Evolutionary conservation across 2,797 vertebrate genomes (phyloP), one percentile per base, ranked within the genome.

Genomic region (Pantherophis alleghaniensis): DNA sequence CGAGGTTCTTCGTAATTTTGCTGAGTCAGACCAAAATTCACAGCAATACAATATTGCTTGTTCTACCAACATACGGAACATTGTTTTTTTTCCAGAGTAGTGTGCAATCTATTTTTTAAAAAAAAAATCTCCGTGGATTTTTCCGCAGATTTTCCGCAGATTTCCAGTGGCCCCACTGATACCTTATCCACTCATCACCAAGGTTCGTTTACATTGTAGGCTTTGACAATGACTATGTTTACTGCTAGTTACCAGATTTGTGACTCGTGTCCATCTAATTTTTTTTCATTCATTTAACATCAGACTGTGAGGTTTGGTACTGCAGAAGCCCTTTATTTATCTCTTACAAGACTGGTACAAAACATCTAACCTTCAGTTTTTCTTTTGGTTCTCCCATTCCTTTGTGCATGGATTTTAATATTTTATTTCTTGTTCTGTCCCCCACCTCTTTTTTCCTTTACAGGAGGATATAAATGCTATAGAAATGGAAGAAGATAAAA

Each of bases 401-500:
- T 95, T 95, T 96, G 57, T 94, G 96, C 95, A 94, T 96, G 96
- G 94, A 95, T 96, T 60, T 97, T 97, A 97, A 97, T 96, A 96
- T 93, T 95, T 97, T 97, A 94, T 94, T 93, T 96, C 94, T 92
- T 97, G 92, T 95, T 94, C 91, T 95, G 79, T 66, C 90, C 90
- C 28, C 63, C 20, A 24, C 83, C 47, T 7, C 66, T 56, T 86
- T 87, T 88, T 57, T 97, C 93, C 96, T 91, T 97, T 96, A 96
- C 97, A 99, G 99, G 99, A 99, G 96, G 99, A 99, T 98, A 99
- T 99, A 97, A 99, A 99, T 97, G 98, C 99, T 95, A 99, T 99
- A 97, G 99, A 99, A 98, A 99, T 99, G 98, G 99, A 99, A 97
- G 99, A 99, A 96, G 99, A 99, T 98, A 99, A 99, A 98, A 98